Base-by-base conservation (phyloP, 2,888 invertebrate genomes). In the Brachyptera putata region DNA sequence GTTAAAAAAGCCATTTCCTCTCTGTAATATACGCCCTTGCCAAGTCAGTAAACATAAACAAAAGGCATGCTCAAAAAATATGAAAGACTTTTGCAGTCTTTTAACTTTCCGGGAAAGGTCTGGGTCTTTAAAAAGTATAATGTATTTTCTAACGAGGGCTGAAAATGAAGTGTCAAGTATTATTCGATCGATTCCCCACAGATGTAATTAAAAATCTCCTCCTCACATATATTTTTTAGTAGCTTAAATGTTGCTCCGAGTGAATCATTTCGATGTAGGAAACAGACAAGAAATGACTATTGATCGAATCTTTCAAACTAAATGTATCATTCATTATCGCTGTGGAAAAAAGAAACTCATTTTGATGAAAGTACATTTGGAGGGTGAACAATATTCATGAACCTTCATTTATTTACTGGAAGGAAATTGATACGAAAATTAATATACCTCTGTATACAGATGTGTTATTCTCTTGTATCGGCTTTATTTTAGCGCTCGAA, bases 31-130 rank as follows among this genome's bases (percentile, higher is more conserved):
- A 58, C 53, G 58, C 55, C 43, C 46, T 58, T 61, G 61, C 61
- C 61, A 58, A 61, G 43, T 58, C 61, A 61, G 61, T 61, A 61
- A 61, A 61, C 61, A 61, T 61, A 61, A 61, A 61, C 61, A 61
- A 61, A 57, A 46, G 61, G 49, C 57, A 34, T 36, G 22, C 53
- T 53, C 46, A 24, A 53, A 53, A 53, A 50, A 53, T 16, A 36
- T 36, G 34, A 53, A 53, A 53, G 53, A 53, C 53, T 53, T 53
- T 53, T 7, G 53, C 53, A 53, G 53, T 53, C 53, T 53, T 36
- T 53, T 53, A 53, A 53, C 53, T 53, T 53, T 53, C 53, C 46
- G 43, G 2, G 11, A 43, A 53, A 53, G 16, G 53, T 50, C 24
- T 50, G 30, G 26, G 49, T 53, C 18, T 34, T 30, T 53, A 53